Conservation (phyloP, 2,888 invertebrate genomes). For the Pilophorus perplexus region DNA sequence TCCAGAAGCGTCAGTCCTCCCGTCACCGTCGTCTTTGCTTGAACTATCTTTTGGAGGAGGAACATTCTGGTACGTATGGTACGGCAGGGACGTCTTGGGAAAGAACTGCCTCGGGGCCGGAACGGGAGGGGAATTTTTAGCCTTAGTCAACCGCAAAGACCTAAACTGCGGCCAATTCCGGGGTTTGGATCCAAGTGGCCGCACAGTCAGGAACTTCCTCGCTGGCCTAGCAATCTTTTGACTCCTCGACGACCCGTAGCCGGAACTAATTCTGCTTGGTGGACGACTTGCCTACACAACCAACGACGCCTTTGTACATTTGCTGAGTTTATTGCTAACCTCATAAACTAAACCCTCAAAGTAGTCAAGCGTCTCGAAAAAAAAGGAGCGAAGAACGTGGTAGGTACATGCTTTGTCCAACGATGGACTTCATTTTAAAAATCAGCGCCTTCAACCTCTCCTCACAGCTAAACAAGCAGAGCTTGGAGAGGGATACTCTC, state of each 20-base stretch:
- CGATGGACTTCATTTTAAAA: too few species aligned
- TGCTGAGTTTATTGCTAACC: too few species aligned
- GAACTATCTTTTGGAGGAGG: slow-evolving; percentile 49
- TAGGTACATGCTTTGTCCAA: too few species aligned
- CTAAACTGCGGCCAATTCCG: slow-evolving; percentile 50
- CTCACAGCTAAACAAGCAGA: too few species aligned
- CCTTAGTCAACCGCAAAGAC: slow-evolving; percentile 47
- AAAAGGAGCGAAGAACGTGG: too few species aligned
- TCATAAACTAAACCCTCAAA: too few species aligned
- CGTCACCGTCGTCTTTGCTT: not conserved
- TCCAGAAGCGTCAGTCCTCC: not conserved
- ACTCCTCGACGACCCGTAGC: slow-evolving; percentile 56
- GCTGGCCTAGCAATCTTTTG: slow-evolving; percentile 45
- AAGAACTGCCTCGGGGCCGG: slow-evolving; percentile 50
- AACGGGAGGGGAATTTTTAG: slow-evolving; percentile 48
- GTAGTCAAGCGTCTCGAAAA: too few species aligned
- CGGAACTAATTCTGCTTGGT: slow-evolving; percentile 54
- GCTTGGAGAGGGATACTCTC: too few species aligned
- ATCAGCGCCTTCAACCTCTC: too few species aligned
- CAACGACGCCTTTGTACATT: not conserved
- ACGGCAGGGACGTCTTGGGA: slow-evolving; percentile 46
- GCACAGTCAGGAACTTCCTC: slow-evolving; percentile 43
- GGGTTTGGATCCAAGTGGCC: slow-evolving; percentile 32
- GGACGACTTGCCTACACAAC: slow-evolving; percentile 50
- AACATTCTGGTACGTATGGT: slow-evolving; percentile 58